phyloP scores from a whole-genome alignment of 1,140 invertebrate genomes.

The Oscheius sp. region DNA sequence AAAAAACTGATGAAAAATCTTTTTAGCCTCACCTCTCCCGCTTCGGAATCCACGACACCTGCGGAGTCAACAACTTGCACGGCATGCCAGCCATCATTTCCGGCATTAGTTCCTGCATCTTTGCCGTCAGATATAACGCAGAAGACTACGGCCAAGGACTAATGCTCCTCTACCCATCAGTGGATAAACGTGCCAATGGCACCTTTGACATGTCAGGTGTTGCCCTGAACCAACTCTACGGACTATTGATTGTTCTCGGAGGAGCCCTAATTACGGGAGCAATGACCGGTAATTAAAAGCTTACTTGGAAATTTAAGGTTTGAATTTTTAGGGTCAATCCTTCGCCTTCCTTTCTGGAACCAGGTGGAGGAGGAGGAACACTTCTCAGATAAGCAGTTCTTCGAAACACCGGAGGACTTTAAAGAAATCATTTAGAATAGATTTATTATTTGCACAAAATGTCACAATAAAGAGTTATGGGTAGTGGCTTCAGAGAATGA shows the following conservation, averaged over 20 bases:
- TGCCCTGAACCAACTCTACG: slow-evolving; percentile 47
- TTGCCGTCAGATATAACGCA: not conserved
- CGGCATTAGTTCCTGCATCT: slow-evolving; percentile 61
- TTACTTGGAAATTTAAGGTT: not conserved
- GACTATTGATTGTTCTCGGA: slow-evolving; percentile 43
- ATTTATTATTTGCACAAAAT: no score
- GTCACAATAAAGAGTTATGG: no score
- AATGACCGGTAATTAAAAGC: slow-evolving; percentile 52
- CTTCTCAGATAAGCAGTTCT: slow-evolving; percentile 50
- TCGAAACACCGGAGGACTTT: slow-evolving; percentile 52
- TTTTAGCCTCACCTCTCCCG: slow-evolving; percentile 69
- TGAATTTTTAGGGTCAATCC: slow-evolving; percentile 46
- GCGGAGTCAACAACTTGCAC: slow-evolving; percentile 90
- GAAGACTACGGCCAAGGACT: not conserved
- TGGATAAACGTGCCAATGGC: slow-evolving; percentile 20
- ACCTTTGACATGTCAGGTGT: not conserved
- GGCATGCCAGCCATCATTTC: slow-evolving; percentile 87
- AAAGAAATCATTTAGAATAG: not conserved
- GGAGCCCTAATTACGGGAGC: slow-evolving; percentile 50
- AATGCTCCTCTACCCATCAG: not conserved
- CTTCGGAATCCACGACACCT: slow-evolving; percentile 80
- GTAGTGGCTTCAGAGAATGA: no score
- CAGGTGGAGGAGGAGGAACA: slow-evolving; percentile 52
- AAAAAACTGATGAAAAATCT: no score
- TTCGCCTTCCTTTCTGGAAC: slow-evolving; percentile 44